Evolutionary conservation across 2,797 vertebrate genomes (phyloP).

Genomic region (Oreochromis mossambicus): DNA sequence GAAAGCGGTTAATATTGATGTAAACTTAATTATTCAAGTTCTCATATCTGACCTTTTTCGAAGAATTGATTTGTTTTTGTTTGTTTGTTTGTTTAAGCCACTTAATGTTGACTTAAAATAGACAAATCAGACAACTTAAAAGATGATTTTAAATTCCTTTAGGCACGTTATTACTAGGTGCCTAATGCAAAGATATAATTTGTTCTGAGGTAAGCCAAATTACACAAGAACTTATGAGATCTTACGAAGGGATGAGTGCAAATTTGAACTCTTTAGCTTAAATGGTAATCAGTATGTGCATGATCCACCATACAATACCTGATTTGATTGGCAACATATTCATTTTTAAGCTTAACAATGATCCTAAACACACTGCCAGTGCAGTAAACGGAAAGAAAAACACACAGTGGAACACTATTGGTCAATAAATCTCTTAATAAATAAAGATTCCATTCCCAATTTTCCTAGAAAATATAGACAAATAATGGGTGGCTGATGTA

Average conservation of each 20-base stretch:
- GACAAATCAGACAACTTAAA: not conserved
- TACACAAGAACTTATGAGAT: not conserved
- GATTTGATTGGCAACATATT: not conserved
- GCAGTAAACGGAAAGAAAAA: not conserved
- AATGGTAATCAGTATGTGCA: not conserved
- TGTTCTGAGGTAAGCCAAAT: not conserved
- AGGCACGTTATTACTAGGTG: not conserved
- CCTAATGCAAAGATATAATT: not conserved
- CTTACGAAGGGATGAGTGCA: not conserved
- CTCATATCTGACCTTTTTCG: not conserved
- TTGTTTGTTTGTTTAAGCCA: not conserved
- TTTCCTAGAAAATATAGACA: not conserved
- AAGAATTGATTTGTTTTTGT: not conserved
- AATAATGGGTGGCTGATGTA: not conserved
- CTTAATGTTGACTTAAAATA: not conserved
- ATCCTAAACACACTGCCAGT: not conserved
- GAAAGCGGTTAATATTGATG: not conserved
- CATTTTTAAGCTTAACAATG: not conserved
- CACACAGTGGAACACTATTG: not conserved
- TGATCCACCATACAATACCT: accelerated
- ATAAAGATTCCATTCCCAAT: not conserved
- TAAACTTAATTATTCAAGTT: not conserved
- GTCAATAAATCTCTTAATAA: not conserved
- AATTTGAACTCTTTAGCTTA: not conserved
- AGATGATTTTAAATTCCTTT: not conserved